Percentiles rank a stretch among this genome's conserved stretches.
Conservation (phyloP, 2,797 vertebrate species). For the Onychomys leucogaster region DNA sequence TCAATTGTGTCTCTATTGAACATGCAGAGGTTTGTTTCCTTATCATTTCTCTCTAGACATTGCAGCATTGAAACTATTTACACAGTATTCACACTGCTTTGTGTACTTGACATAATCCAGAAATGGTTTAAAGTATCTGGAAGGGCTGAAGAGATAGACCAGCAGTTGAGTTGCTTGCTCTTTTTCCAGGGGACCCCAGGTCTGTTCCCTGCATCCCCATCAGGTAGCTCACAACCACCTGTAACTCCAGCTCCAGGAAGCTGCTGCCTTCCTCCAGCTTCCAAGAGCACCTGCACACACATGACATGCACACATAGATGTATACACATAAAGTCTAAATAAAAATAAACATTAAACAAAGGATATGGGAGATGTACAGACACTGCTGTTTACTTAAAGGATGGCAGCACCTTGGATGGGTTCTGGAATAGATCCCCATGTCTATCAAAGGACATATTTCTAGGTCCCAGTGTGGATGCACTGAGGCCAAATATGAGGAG, state of each 20-base stretch:
- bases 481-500: conserved; percentile 7
- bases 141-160: not conserved
- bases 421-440: not conserved
- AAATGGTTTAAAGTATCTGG: not conserved
- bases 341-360: not conserved
- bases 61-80: not conserved
- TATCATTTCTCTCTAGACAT: not conserved
- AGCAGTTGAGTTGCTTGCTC: not conserved
- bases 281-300: not conserved
- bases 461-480: not conserved
- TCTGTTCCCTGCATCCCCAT: not conserved
- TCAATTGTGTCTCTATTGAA: not conserved
- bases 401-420: not conserved
- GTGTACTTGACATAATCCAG: not conserved
- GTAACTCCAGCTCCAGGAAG: not conserved
- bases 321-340: not conserved
- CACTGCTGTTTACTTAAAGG: not conserved
- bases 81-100: not conserved
- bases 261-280: not conserved
- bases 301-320: not conserved
- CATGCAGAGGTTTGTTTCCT: not conserved
- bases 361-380: not conserved
- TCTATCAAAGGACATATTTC: not conserved
- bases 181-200: not conserved
- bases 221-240: not conserved